phyloP scores from a whole-genome alignment of 2,888 invertebrate genomes.

The Scaptomyza cyrtandrae region DNA sequence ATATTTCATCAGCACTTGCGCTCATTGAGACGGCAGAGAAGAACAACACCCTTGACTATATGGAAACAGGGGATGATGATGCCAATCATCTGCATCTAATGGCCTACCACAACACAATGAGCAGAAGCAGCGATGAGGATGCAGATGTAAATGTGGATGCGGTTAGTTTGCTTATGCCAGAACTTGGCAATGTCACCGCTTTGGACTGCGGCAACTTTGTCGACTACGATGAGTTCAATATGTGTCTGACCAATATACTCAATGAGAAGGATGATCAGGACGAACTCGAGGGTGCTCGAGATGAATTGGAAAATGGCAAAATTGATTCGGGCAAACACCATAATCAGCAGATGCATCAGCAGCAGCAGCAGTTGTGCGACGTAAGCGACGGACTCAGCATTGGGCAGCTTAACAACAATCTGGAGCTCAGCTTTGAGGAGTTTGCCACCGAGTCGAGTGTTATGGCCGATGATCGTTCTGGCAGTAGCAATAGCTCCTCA shows the following conservation, averaged over 20 bases:
- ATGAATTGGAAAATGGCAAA: conserved; percentile 13
- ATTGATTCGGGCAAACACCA: conserved; percentile 30
- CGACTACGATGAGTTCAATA: conserved; percentile 82
- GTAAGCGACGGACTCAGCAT: conserved; percentile 72
- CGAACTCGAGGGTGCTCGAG: conserved; percentile 30
- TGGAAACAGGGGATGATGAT: conserved; percentile 36
- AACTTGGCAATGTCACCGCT: conserved; percentile 64
- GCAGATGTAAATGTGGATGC: conserved; percentile 62
- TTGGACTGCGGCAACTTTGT: conserved; percentile 77
- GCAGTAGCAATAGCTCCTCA: conserved; percentile 66
- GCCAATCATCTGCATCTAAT: conserved; percentile 64
- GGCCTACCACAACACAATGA: conserved; percentile 55
- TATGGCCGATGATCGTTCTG: conserved; percentile 58
- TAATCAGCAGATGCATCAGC: conserved; percentile 3
- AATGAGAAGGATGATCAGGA: conserved; percentile 74
- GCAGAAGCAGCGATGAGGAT: conserved; percentile 46
- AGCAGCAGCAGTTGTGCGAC: conserved; percentile 58
- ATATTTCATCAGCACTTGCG: conserved; percentile 55
- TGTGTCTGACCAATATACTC: conserved; percentile 80
- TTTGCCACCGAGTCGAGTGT: conserved; percentile 46
- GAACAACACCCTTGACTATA: conserved; percentile 34
- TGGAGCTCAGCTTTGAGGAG: conserved; percentile 68
- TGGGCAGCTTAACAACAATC: conserved; percentile 70
- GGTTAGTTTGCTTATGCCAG: conserved; percentile 73
- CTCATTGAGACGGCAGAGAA: conserved; percentile 43